phyloP scores from a whole-genome alignment of 2,888 invertebrate species.

The Pachydiplax longipennis region DNA sequence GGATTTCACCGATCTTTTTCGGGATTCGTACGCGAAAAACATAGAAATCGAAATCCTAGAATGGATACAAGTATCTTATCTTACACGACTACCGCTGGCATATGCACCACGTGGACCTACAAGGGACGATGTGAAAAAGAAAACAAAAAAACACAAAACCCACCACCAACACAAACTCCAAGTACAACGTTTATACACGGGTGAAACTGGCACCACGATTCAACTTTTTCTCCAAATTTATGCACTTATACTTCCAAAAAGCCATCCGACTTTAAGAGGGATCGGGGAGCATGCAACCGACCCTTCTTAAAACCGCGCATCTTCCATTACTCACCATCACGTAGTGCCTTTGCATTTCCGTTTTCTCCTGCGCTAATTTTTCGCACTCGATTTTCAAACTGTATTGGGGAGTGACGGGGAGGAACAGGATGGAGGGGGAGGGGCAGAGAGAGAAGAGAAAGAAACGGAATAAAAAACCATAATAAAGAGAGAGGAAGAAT shows the following conservation, averaged over 20 bases:
- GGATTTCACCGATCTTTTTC: too few species aligned
- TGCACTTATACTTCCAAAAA: background rate
- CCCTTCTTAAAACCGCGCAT: background rate
- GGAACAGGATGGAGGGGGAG: constrained; percentile 56
- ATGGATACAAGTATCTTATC: too few species aligned
- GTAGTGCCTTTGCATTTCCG: constrained; percentile 88
- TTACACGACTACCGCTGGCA: background rate
- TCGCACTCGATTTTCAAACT: constrained; percentile 86
- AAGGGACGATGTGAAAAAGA: background rate
- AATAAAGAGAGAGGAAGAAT: constrained; percentile 32
- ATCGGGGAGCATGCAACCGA: constrained; percentile 6
- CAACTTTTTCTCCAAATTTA: too few species aligned
- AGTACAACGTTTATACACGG: background rate
- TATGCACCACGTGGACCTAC: background rate
- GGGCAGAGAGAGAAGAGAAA: constrained; percentile 49
- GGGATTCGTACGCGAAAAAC: too few species aligned
- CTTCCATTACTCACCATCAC: constrained; percentile 75
- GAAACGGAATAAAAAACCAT: background rate
- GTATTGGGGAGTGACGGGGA: constrained; percentile 58
- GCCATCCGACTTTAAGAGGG: background rate
- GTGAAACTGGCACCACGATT: background rate
- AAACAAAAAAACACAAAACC: background rate
- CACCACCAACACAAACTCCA: background rate
- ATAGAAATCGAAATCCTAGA: too few species aligned
- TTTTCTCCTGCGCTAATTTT: constrained; percentile 85